Evolutionary conservation across 2,113 vertebrate species (phyloP).

Genomic region (Neotoma lepida): DNA sequence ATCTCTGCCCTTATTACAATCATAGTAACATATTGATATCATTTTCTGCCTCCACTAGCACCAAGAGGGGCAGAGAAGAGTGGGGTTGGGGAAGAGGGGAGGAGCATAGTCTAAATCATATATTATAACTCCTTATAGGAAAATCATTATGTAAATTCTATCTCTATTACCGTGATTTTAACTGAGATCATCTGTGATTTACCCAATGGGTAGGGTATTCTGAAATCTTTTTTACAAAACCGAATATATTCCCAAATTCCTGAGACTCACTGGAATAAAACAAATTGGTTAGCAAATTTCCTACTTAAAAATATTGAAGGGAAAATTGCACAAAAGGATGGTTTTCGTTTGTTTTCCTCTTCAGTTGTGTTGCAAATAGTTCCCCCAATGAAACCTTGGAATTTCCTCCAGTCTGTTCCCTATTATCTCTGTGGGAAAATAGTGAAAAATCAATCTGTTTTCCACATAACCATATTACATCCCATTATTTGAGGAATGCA

Average conservation of each 20-base stretch:
- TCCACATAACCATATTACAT: slow-evolving; percentile 79
- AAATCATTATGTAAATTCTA: slow-evolving; percentile 32
- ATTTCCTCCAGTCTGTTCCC: slow-evolving; percentile 81
- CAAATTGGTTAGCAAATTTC: slow-evolving; percentile 79
- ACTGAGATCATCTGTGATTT: slow-evolving; percentile 21
- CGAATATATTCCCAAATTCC: slow-evolving; percentile 54
- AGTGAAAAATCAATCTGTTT: slow-evolving; percentile 81
- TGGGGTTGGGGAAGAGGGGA: accelerated
- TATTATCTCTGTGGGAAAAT: slow-evolving; percentile 81
- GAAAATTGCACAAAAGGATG: slow-evolving; percentile 78
- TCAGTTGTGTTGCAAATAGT: slow-evolving; percentile 75
- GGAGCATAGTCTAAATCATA: not conserved
- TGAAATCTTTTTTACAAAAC: slow-evolving; percentile 55
- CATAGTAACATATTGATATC: not conserved
- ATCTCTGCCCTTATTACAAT: not conserved
- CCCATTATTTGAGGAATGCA: slow-evolving; percentile 81
- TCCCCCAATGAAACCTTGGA: slow-evolving; percentile 73
- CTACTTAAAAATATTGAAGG: slow-evolving; percentile 73
- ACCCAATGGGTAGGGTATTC: not conserved
- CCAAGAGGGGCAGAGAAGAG: not conserved
- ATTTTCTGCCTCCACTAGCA: not conserved
- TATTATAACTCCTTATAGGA: not conserved
- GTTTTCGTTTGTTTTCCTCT: slow-evolving; percentile 79
- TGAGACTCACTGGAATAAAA: slow-evolving; percentile 71
- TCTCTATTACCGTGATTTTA: slow-evolving; percentile 6